Conservation (phyloP, 1,140 invertebrate genomes). For the Euura saliciscinereae region DNA sequence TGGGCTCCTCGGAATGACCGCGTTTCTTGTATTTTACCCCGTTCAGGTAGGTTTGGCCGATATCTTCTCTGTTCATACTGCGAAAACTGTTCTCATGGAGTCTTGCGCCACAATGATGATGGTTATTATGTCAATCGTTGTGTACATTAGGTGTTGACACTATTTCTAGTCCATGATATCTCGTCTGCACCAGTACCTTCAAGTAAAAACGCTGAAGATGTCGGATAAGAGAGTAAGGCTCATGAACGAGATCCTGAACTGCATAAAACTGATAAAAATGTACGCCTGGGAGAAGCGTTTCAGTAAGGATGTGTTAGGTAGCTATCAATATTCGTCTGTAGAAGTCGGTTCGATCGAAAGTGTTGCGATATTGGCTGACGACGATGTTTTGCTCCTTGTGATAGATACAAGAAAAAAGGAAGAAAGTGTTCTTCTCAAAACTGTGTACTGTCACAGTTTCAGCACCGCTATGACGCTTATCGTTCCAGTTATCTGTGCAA, state of each 20-base stretch:
- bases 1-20: too few species aligned
- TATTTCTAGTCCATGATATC: slow-evolving; percentile 58
- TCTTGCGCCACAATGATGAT: too few species aligned
- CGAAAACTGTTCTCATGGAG: neutral
- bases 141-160: too few species aligned
- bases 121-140: too few species aligned
- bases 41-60: neutral
- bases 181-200: slow-evolving; percentile 56
- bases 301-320: slow-evolving; percentile 55
- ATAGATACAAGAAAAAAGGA: slow-evolving; percentile 66
- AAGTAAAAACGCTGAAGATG: slow-evolving; percentile 56
- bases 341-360: too few species aligned
- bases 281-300: slow-evolving; percentile 90
- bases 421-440: slow-evolving; percentile 61
- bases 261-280: slow-evolving; percentile 83
- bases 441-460: slow-evolving; percentile 67
- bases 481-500: slow-evolving; percentile 67
- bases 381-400: too few species aligned
- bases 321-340: slow-evolving; percentile 17
- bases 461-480: slow-evolving; percentile 68
- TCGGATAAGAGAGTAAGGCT: slow-evolving; percentile 66
- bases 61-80: slow-evolving; percentile 33
- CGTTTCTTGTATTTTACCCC: neutral
- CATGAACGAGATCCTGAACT: slow-evolving; percentile 64
- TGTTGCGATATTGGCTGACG: too few species aligned